A percentile compares a stretch with the other conserved stretches of the same genome.
phyloP scores from a whole-genome alignment of 2,113 vertebrate genomes.

The Phyllostomus hastatus region DNA sequence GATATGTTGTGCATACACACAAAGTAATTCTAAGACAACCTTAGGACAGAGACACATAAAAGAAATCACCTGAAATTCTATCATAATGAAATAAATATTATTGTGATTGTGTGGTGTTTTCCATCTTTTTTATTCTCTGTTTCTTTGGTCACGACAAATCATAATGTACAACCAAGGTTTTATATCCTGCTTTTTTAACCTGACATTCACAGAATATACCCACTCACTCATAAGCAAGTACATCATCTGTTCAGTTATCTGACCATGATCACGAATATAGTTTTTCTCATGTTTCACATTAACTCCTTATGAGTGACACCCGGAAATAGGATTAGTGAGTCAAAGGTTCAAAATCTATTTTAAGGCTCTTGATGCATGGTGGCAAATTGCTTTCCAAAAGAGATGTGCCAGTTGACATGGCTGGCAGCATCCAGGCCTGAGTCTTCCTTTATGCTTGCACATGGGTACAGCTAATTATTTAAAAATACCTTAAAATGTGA shows the following conservation, averaged over 20 bases:
- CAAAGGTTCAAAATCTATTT: constrained; percentile 57
- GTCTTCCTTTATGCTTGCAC: neutral
- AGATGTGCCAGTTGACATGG: neutral
- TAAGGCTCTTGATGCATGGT: constrained; percentile 47
- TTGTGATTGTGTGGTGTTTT: neutral
- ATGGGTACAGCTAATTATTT: neutral
- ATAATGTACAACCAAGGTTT: neutral
- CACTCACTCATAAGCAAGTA: neutral
- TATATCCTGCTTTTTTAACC: neutral
- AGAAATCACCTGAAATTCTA: neutral
- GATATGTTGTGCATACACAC: neutral
- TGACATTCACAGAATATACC: neutral
- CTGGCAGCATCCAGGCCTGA: neutral
- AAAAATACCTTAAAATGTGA: neutral
- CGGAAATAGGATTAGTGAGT: constrained; percentile 55
- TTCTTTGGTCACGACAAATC: neutral
- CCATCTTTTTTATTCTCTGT: neutral
- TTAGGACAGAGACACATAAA: neutral
- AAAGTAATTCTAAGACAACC: neutral
- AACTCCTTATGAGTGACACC: constrained; percentile 45
- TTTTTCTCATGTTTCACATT: constrained; percentile 52
- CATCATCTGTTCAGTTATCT: neutral
- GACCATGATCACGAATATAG: neutral
- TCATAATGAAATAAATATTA: neutral
- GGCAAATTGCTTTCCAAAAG: constrained; percentile 48